Conservation (phyloP, 2,888 invertebrate genomes). For the Ctena decussata region DNA sequence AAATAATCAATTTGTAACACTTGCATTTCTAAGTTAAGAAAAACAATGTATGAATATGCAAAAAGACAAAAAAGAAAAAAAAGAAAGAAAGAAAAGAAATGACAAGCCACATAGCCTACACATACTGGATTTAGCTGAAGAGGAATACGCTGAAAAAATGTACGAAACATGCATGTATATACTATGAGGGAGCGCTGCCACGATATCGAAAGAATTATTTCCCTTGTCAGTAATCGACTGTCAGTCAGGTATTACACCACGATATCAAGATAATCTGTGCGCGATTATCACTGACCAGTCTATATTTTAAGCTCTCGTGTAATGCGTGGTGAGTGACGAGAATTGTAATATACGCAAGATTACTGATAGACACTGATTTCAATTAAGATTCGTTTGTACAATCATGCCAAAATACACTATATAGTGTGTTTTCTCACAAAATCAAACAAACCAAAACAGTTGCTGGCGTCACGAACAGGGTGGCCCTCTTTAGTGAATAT, state of each 20-base stretch:
- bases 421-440: background rate
- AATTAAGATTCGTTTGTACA: background rate
- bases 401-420: background rate
- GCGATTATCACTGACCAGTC: slow-evolving; percentile 1
- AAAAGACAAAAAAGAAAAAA: no score
- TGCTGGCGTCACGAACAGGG: background rate
- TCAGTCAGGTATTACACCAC: background rate
- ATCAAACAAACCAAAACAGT: background rate
- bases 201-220: background rate
- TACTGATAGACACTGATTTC: background rate
- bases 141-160: no score
- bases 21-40: no score
- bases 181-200: background rate
- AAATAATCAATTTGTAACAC: no score
- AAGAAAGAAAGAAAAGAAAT: no score
- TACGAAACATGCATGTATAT: no score
- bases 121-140: no score
- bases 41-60: no score
- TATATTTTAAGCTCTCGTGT: background rate
- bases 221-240: background rate
- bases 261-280: background rate
- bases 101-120: no score
- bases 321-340: background rate
- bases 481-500: no score
- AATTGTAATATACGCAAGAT: background rate